Evolutionary conservation across 2,797 vertebrate species (phyloP), one percentile per base, ranked within the genome.

Genomic region (Neopelma chrysocephalum): DNA sequence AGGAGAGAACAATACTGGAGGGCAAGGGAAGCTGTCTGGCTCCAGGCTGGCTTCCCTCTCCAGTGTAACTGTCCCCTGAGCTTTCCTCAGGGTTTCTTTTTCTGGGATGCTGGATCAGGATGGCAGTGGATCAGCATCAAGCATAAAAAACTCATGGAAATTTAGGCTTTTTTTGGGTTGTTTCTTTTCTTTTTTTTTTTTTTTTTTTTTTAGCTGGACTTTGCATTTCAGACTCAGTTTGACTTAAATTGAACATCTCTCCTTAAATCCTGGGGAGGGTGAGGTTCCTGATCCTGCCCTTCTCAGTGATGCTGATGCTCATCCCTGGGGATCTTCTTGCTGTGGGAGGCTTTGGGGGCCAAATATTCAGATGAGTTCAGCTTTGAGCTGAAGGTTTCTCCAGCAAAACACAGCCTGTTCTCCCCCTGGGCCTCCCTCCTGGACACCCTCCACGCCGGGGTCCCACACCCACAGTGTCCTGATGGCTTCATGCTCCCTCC

Each of bases 381-480:
- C 76, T 88, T 18, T 0, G 1, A 80, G 53, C 40, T 13, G 51
- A 45, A n/a, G 19, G 5, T 17, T 65, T 42, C 34, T 57, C 7
- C 45, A 27, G 38, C 58, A 48, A 50, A 69, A 27, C 40, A 4
- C 36, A 51, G 26, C 17, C 65, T 6, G 34, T 15, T 51, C n/a
- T 62, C 23, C 7, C 34, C 14, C 6, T 1, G 10, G 61, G 43
- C 19, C 40, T 90, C 45, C 34, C 27, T 48, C 27, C 27, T 1
- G 0, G 43, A 8, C 42, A 20, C 10, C 36, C 18, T 57, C 32
- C 50, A 5, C 0, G 3, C 31, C 2, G 12, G 25, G 5, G 2
- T 61, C 53, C n/a, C 6, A 3, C 7, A 11, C 15, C 22, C 38
- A 5, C 0, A 0, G 10, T 10, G 10, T 38, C 22, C 42, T 1